A percentile compares a stretch with the other conserved stretches of the same genome.
Conservation (phyloP, 2,113 vertebrate species). For the Pituophis catenifer region DNA sequence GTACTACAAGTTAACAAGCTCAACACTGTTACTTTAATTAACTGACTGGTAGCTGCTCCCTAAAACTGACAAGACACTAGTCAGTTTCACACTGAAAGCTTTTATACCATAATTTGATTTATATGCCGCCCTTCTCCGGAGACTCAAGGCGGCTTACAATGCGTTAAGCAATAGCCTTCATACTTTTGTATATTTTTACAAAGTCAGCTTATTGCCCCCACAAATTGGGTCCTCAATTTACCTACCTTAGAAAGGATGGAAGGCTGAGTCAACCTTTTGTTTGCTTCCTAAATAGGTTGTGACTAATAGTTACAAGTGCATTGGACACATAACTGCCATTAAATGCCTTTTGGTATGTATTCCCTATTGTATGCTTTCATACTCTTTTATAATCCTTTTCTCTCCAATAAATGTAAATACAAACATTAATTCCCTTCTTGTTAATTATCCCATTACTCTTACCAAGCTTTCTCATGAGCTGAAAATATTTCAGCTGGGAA, state of each 20-base stretch:
- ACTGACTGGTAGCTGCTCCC: background rate
- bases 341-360: background rate
- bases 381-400: background rate
- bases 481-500: background rate
- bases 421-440: background rate
- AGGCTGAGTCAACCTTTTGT: background rate
- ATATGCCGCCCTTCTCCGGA: too few relatives aligned
- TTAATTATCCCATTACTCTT: background rate
- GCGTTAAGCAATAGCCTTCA: too few relatives aligned
- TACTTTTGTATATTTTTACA: too few relatives aligned
- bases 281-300: background rate
- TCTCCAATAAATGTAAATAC: background rate
- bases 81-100: background rate
- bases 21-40: background rate
- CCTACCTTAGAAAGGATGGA: too few relatives aligned
- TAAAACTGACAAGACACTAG: background rate
- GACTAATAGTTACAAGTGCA: background rate
- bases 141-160: too few relatives aligned
- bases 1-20: background rate
- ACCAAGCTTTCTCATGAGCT: background rate
- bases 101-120: too few relatives aligned
- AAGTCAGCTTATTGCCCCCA: too few relatives aligned
- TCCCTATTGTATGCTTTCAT: background rate
- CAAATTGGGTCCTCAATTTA: too few relatives aligned
- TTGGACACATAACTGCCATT: background rate